A percentile compares a stretch with the other conserved stretches of the same genome.
Evolutionary conservation across 2,888 invertebrate species (phyloP).

Genomic region (Lathronympha strigana): DNA sequence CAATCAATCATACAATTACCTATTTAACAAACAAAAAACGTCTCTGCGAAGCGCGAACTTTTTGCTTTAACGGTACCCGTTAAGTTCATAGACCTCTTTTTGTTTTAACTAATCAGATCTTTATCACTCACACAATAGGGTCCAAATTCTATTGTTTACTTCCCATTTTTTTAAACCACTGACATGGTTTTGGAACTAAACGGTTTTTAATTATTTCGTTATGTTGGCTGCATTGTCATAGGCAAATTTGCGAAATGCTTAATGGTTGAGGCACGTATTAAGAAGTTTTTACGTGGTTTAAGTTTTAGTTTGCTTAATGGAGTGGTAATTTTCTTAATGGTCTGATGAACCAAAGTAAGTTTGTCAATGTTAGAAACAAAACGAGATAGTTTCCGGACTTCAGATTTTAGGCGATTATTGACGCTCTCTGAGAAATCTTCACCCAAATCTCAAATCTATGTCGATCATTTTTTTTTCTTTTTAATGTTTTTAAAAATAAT

Average conservation of each 20-base stretch:
- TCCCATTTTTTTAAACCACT: slow-evolving; percentile 34
- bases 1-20: slow-evolving; percentile 38
- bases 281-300: slow-evolving; percentile 2
- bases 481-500: no score
- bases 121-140: slow-evolving; percentile 31
- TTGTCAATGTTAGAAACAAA: neutral
- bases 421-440: no score
- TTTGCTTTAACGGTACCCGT: slow-evolving; percentile 37
- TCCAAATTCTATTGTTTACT: slow-evolving; percentile 29
- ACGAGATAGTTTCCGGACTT: neutral
- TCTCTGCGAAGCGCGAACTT: slow-evolving; percentile 37
- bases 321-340: slow-evolving; percentile 34
- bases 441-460: no score
- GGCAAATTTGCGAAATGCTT: slow-evolving; percentile 18
- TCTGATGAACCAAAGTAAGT: slow-evolving; percentile 18
- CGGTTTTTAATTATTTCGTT: slow-evolving; percentile 39
- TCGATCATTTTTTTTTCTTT: no score
- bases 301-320: slow-evolving; percentile 23
- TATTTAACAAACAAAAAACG: slow-evolving; percentile 36
- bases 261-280: slow-evolving; percentile 20
- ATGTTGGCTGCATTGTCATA: slow-evolving; percentile 30
- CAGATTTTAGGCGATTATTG: no score
- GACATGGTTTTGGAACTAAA: slow-evolving; percentile 38
- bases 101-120: slow-evolving; percentile 38
- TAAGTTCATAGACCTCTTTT: slow-evolving; percentile 35